A percentile compares a stretch with the other conserved stretches of the same genome.
Evolutionary conservation across 1,140 invertebrate genomes (phyloP).

Genomic region (Aricia agestis): DNA sequence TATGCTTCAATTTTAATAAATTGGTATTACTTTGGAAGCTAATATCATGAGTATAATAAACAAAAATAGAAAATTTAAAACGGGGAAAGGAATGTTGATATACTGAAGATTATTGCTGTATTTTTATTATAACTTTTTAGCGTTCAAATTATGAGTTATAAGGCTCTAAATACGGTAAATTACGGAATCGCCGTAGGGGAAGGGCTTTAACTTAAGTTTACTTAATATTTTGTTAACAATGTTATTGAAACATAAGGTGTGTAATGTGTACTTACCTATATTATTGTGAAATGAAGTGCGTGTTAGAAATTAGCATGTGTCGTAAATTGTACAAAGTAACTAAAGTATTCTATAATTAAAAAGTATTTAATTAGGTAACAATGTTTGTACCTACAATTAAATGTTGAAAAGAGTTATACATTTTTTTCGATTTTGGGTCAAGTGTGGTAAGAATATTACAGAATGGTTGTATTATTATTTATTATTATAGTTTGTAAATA

Average conservation of each 20-base stretch:
- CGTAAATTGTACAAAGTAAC: not conserved
- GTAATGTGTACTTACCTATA: too few species aligned
- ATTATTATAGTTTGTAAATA: not conserved
- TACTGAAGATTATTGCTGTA: too few species aligned
- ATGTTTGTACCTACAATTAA: not conserved
- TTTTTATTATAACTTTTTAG: too few species aligned
- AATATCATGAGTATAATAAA: too few species aligned
- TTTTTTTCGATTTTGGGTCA: not conserved
- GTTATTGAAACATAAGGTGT: not conserved
- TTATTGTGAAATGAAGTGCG: not conserved
- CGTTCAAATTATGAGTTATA: too few species aligned
- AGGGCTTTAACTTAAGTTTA: too few species aligned
- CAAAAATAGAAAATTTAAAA: too few species aligned
- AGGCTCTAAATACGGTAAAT: too few species aligned
- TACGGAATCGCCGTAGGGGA: too few species aligned
- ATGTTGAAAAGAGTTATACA: not conserved
- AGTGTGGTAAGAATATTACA: not conserved
- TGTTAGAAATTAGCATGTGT: conserved; percentile 1
- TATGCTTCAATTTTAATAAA: too few species aligned
- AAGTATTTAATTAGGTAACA: not conserved
- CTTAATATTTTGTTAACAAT: not conserved
- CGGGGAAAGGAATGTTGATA: too few species aligned
- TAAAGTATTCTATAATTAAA: not conserved
- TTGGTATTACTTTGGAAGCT: too few species aligned
- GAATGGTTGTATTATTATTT: not conserved